Evolutionary conservation across 2,888 invertebrate species (phyloP), one percentile per base, ranked within the genome.

Genomic region (Axea sp.): DNA sequence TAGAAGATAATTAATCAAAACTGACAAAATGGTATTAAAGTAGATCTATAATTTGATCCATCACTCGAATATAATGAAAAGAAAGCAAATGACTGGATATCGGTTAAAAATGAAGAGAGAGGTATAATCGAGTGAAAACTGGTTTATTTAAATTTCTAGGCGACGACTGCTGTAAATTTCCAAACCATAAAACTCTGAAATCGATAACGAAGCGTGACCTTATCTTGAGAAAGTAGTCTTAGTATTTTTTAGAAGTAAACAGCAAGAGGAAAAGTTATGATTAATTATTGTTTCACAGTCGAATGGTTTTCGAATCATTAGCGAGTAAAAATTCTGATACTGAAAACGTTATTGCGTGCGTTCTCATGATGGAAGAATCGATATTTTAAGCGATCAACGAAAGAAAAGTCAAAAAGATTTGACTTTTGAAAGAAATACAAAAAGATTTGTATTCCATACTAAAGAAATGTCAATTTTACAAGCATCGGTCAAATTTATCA

Each of bases 181-280:
- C 6, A 24, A 26, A 26, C 33, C 24, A 49, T 37, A 41, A 41
- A 39, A 30, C 5, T 7, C 12, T n/a, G 14, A 28, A 30, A 55
- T 41, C 55, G 8, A 55, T 55, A 55, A n/a, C 39, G 15, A 15
- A 11, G 37, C 4, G 3, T 33, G 39, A 53, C 28, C 37, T 53
- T 53, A 53, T 53, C 39, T 28, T 12, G 5, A 9, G 28, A 22
- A 39, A 39, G 22, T 26, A 26, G 24, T 26, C 26, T 24, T 35
- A 19, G 15, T 22, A 33, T 15, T 59, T 33, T 47, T 43, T 31
- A 43, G 43, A 57, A 33, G 43, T 15, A 43, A 43, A 43, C 22
- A 55, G 8, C 19, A 3, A 3, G 2, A 3, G 1, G 0, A 26
- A 19, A 19, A 19, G 19, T 33, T 12, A 3, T n/a, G n/a, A n/a